Conservation (phyloP, 2,113 vertebrate genomes). For the Triplophysa dalaica region DNA sequence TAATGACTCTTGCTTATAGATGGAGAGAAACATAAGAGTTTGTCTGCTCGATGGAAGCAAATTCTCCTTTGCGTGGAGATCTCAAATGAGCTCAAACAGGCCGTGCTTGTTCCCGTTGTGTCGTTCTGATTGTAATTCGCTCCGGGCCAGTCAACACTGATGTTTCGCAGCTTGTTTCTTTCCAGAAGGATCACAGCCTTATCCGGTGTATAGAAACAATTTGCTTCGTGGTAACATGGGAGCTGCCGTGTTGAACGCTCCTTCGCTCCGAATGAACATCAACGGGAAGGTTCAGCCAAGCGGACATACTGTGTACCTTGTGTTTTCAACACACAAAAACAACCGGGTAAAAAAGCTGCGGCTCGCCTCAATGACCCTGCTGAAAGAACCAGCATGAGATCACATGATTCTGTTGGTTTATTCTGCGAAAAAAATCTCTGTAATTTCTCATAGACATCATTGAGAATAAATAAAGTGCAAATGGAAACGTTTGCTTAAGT, state of each 20-base stretch:
- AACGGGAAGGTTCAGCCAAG: conserved; percentile 15
- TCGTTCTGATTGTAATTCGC: neutral
- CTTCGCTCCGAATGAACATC: conserved; percentile 38
- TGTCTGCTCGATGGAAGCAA: neutral
- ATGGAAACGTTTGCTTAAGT: too few species aligned
- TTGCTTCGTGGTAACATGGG: conserved; percentile 23
- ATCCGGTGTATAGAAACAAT: conserved; percentile 24
- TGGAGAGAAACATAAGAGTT: neutral
- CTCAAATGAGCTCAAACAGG: conserved; percentile 6
- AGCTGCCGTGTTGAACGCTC: neutral
- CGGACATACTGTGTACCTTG: neutral
- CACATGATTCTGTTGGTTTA: too few species aligned
- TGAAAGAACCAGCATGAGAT: neutral
- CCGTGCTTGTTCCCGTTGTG: conserved; percentile 15
- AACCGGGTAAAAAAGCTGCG: neutral
- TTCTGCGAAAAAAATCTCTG: neutral
- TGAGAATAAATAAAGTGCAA: too few species aligned
- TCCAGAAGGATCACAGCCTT: neutral
- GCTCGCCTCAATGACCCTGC: neutral
- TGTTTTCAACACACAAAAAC: neutral
- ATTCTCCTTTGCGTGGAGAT: neutral
- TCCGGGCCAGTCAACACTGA: conserved; percentile 15
- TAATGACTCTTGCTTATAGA: too few species aligned
- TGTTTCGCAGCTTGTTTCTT: conserved; percentile 2
- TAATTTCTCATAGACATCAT: too few species aligned